Percentiles rank a stretch among this genome's conserved stretches.
phyloP scores from a whole-genome alignment of 2,797 vertebrate species.

The Artibeus jamaicensis region DNA sequence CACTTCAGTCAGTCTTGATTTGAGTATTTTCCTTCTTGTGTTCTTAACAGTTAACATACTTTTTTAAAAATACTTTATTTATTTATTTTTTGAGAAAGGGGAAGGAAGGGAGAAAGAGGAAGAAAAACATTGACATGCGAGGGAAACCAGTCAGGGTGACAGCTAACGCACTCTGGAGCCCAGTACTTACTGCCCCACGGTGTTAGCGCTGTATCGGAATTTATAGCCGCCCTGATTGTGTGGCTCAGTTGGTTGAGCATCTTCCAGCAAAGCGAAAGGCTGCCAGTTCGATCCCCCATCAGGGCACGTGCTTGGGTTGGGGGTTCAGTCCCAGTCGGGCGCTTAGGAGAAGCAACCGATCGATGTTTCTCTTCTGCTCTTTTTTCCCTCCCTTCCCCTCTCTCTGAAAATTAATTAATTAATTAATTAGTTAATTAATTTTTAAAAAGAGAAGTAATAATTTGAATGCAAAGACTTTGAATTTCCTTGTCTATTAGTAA shows the following conservation, averaged over 20 bases:
- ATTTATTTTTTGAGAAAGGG: not conserved
- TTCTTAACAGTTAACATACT: not conserved
- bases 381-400: not conserved
- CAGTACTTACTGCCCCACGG: not conserved
- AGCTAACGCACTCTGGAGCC: not conserved
- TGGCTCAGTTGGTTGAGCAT: not conserved
- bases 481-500: not conserved
- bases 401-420: not conserved
- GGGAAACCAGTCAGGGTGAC: not conserved
- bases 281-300: not conserved
- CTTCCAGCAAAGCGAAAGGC: not conserved
- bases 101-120: too few relatives aligned
- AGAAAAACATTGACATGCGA: not conserved
- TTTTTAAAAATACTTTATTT: not conserved
- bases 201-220: conserved; percentile 9
- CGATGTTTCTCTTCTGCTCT: not conserved
- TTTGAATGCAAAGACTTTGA: conserved; percentile 10
- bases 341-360: not conserved
- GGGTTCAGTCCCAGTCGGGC: not conserved
- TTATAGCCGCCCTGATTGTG: not conserved
- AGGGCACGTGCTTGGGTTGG: not conserved
- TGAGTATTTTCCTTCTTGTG: not conserved
- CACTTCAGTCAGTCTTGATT: not conserved
- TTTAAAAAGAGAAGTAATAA: not conserved
- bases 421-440: too few relatives aligned